Evolutionary conservation across 2,888 invertebrate species (phyloP), one percentile per base, ranked within the genome.

Genomic region (Anticlea derivata): DNA sequence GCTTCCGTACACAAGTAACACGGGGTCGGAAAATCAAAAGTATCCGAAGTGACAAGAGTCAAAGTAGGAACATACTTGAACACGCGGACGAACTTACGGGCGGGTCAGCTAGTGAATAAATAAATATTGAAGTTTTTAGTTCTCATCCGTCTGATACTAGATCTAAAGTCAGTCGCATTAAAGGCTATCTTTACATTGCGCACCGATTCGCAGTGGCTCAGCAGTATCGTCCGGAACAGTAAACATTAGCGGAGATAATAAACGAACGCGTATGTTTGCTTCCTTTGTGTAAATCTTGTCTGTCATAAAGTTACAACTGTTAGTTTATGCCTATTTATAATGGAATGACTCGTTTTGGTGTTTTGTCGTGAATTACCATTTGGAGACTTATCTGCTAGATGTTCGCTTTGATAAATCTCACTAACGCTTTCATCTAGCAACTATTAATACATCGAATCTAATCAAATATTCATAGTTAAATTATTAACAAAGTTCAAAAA

Each of bases 161-260:
- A 13, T 12, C 31, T 6, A n/a, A 13, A 31, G 7, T 13, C 34
- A 20, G 34, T 17, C 22, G 22, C 34, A 0, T 10, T 34, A 34
- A n/a, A 22, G 34, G 4, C 20, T 22, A 5, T 20, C 0, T 22
- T 10, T 22, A 34, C 10, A 10, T 22, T 17, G 8, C n/a, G n/a
- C 5, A 5, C 8, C 20, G 12, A 33, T 48, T 8, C 10, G 11
- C 13, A 31, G 37, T 50, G 50, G 17, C 8, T 23, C 30, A 35
- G 35, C 27, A 33, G 31, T 66, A 68, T 65, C 67, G 69, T 66
- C 61, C 66, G 61, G 70, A 68, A 73, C 73, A 75, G 76, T 78
- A 82, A 80, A 81, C 82, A 80, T 67, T 58, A 63, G 56, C 45
- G 61, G 70, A 73, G 78, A 82, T 80, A 74, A 80, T 80, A 78